Conservation (phyloP, 1,140 invertebrate genomes). For the Zaprionus tsacasi region DNA sequence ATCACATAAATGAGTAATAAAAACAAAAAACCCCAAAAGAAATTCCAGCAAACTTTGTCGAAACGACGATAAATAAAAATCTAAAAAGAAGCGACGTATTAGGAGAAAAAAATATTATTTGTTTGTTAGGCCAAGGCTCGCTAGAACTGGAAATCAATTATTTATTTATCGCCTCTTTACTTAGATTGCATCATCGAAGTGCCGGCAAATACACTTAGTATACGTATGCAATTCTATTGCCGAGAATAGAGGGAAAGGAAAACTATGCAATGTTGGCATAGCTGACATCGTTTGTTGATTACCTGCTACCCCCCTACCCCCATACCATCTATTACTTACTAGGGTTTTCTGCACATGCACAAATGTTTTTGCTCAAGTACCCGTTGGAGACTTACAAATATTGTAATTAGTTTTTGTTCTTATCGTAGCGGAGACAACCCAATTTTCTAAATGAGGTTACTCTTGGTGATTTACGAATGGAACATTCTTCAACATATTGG, state of each 20-base stretch:
- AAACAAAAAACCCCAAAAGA: slow-evolving; percentile 7
- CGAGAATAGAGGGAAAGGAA: slow-evolving; percentile 10
- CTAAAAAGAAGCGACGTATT: slow-evolving; percentile 2
- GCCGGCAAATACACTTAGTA: background rate
- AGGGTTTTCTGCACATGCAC: background rate
- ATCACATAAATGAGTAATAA: background rate
- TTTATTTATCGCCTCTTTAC: slow-evolving; percentile 17
- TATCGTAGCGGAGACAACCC: slow-evolving; percentile 8
- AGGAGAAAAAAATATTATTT: slow-evolving; percentile 22
- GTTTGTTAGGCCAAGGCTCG: slow-evolving; percentile 37
- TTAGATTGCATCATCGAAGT: slow-evolving; percentile 34
- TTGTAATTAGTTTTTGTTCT: slow-evolving; percentile 22
- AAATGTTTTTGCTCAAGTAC: slow-evolving; percentile 12
- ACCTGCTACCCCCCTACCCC: background rate
- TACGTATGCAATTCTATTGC: background rate
- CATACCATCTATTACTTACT: background rate
- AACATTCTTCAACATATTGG: background rate
- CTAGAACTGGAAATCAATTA: slow-evolving; percentile 1
- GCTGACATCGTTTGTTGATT: slow-evolving; percentile 7
- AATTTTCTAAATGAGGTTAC: background rate
- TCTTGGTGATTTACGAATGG: background rate
- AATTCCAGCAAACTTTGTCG: background rate
- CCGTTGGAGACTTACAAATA: slow-evolving; percentile 3
- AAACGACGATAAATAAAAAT: background rate
- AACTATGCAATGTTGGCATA: background rate